Percentiles rank a stretch among this genome's conserved stretches.
phyloP scores from a whole-genome alignment of 2,888 invertebrate species.

The Ptilodon capucinus region DNA sequence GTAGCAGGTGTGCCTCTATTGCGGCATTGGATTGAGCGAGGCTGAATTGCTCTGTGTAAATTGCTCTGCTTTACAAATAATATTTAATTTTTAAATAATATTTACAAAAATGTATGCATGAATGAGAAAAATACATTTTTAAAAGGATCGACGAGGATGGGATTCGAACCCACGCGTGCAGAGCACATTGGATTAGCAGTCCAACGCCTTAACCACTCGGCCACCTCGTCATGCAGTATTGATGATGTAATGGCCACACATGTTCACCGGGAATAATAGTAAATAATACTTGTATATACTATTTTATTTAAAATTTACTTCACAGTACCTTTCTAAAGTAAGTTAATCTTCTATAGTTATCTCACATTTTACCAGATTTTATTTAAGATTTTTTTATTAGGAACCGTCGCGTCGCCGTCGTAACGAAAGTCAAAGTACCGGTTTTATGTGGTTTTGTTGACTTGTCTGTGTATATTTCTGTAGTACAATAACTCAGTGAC shows the following conservation, averaged over 20 bases:
- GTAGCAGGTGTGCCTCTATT: constrained; percentile 61
- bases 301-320: no score
- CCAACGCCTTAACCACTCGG: constrained; percentile 94
- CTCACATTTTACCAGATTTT: no score
- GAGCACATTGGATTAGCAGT: constrained; percentile 94
- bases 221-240: constrained; percentile 85
- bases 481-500: no score
- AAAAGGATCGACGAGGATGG: constrained; percentile 86
- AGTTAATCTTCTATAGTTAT: no score
- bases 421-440: constrained; percentile 12
- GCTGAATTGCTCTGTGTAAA: not conserved
- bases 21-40: constrained; percentile 5
- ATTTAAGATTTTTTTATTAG: no score
- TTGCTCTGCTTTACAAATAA: not conserved
- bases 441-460: no score
- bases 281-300: no score
- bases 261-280: constrained; percentile 12
- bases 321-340: no score
- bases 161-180: constrained; percentile 93
- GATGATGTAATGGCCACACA: not conserved
- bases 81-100: no score
- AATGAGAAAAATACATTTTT: not conserved
- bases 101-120: no score
- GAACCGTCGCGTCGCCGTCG: constrained; percentile 4
- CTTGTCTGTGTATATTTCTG: no score